Evolutionary conservation across 2,888 invertebrate genomes (phyloP).

Genomic region (Drosophila leonis): DNA sequence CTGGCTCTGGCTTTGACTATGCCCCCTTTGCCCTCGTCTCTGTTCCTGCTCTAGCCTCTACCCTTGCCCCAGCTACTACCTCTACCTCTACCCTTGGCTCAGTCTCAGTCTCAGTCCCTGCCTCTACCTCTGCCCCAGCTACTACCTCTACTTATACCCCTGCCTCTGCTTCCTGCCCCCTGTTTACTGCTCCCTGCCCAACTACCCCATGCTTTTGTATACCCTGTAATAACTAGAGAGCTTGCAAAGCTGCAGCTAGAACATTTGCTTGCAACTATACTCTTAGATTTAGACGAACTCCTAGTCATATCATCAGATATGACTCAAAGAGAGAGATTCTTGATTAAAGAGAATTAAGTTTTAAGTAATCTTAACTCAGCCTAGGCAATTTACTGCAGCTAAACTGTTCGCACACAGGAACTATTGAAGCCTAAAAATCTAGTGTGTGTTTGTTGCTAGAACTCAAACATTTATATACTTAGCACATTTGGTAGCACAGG

Average conservation of each 20-base stretch:
- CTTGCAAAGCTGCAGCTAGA: background rate
- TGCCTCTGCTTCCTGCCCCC: background rate
- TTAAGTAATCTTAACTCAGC: too few species aligned
- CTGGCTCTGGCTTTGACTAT: background rate
- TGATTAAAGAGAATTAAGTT: too few species aligned
- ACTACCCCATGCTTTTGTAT: conserved; percentile 1
- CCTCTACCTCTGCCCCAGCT: background rate
- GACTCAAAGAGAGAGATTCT: too few species aligned
- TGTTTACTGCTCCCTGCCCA: background rate
- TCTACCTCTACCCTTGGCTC: background rate
- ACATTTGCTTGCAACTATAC: background rate
- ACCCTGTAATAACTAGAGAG: conserved; percentile 3
- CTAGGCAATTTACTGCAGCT: too few species aligned
- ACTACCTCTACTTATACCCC: background rate
- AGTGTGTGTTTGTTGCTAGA: too few species aligned
- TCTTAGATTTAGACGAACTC: too few species aligned
- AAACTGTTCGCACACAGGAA: too few species aligned
- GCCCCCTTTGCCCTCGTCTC: background rate
- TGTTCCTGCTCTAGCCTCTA: background rate
- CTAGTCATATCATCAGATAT: too few species aligned
- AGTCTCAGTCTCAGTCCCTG: background rate
- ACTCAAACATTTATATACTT: too few species aligned
- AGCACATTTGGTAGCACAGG: too few species aligned
- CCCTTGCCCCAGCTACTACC: background rate
- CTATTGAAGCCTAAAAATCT: too few species aligned